Conservation (phyloP, 1,140 invertebrate species). For the Gryon sp. region DNA sequence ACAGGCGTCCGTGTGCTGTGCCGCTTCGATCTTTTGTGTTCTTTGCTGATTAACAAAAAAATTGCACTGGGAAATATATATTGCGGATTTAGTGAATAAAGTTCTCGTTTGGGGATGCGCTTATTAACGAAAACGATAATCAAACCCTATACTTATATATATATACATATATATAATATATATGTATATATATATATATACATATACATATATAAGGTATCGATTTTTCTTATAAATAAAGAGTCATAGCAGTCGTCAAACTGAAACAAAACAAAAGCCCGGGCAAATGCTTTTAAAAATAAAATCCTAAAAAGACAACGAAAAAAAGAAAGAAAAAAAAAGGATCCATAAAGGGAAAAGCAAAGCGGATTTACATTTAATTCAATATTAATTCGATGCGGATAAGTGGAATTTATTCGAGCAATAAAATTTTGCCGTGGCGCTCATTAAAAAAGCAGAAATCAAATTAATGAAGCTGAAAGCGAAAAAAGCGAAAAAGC, state of each 20-base stretch:
- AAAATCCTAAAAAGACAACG: no score
- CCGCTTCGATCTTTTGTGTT: slow-evolving; percentile 41
- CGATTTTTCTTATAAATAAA: slow-evolving; percentile 51
- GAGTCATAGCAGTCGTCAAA: no score
- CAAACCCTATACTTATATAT: no score
- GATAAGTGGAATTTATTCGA: slow-evolving; percentile 24
- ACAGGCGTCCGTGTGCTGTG: slow-evolving; percentile 36
- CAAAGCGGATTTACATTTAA: slow-evolving; percentile 8
- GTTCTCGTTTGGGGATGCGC: slow-evolving; percentile 17
- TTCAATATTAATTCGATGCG: slow-evolving; percentile 19
- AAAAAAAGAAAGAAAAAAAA: neutral
- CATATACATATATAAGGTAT: slow-evolving; percentile 46
- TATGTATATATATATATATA: no score
- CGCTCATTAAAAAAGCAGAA: neutral
- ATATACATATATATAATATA: no score
- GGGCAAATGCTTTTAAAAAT: no score
- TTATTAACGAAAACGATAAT: slow-evolving; percentile 36
- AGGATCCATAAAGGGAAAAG: neutral
- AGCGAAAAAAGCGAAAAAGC: neutral
- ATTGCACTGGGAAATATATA: slow-evolving; percentile 47
- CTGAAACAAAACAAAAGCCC: slow-evolving; percentile 19
- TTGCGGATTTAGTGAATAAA: slow-evolving; percentile 50
- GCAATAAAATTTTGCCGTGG: slow-evolving; percentile 11
- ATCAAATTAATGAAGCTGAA: slow-evolving; percentile 13
- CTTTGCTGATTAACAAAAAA: slow-evolving; percentile 51